Conservation (phyloP, 2,888 invertebrate species). For the Deilephila elpenor region DNA sequence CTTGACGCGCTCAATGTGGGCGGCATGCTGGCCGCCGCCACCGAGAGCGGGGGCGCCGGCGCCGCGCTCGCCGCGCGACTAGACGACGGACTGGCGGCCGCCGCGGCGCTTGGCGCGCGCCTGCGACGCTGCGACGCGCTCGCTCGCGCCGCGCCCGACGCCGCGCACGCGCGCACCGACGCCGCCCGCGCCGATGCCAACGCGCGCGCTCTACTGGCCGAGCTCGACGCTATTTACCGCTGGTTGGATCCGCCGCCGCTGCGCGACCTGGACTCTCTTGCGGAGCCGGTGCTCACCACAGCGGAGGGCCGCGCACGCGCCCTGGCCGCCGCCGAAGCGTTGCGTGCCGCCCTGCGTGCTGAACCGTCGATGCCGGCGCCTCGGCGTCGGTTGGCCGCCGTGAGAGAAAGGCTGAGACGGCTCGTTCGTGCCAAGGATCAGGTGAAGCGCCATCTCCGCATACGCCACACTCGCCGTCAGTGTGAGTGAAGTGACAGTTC, state of each 20-base stretch:
- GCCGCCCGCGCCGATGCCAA: conserved; percentile 90
- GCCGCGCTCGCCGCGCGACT: conserved; percentile 86
- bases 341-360: conserved; percentile 52
- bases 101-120: conserved; percentile 64
- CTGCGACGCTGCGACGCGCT: conserved; percentile 85
- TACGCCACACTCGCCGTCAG: too few species aligned
- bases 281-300: conserved; percentile 62
- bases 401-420: conserved; percentile 66
- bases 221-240: conserved; percentile 86
- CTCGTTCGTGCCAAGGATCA: conserved; percentile 64
- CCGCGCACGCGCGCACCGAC: conserved; percentile 59
- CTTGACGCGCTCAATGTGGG: conserved; percentile 87
- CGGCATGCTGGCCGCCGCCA: conserved; percentile 88
- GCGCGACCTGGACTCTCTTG: conserved; percentile 62
- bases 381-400: conserved; percentile 61
- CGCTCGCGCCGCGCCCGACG: conserved; percentile 81
- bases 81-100: conserved; percentile 82
- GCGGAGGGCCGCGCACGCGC: conserved; percentile 66
- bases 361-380: conserved; percentile 48
- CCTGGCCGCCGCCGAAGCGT: conserved; percentile 56
- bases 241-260: conserved; percentile 73
- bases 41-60: conserved; percentile 92
- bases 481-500: not conserved
- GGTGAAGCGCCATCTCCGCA: conserved; percentile 36
- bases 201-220: conserved; percentile 90